Base-by-base conservation (phyloP, 2,888 invertebrate species). In the Apeira syringaria region DNA sequence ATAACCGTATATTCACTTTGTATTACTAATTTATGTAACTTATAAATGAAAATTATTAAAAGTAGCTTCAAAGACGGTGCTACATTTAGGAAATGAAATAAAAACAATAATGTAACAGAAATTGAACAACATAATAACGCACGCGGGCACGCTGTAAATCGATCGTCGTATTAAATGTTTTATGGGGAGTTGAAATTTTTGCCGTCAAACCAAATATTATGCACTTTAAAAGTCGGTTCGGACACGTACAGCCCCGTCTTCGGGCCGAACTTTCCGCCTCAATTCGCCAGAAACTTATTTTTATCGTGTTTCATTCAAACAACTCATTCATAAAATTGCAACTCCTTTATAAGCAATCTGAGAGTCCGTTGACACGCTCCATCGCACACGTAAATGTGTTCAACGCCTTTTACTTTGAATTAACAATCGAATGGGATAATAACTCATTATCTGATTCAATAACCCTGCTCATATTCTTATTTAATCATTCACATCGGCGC, bases 311-410 rank as follows among this genome's bases (percentile, higher is more conserved):
- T 79, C 83, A 84, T 88, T 86, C 80, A 83, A 87, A 80, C 79
- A 83, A 80, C 72, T 85, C 86, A 87, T 88, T 87, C 87, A 87
- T 85, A 85, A 86, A 87, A 88, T 86, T 86, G 82, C 77, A 76
- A 77, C 74, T 78, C 73, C 71, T 73, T 77, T 60, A 68, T 68
- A 66, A 68, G 76, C 73, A 81, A 80, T 73, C 69, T 64, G 79
- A 83, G 76, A 73, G 61, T 66, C 46, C 40, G 64, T 55, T 69
- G 81, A 61, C 61, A 76, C 80, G 76, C 78, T 74, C 62, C 70
- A 78, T 66, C 66, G 74, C 64, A 53, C 59, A 59, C 72, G 72
- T 65, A 72, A 78, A 80, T 75, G 66, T 68, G 69, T 53, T 39
- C 55, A 52, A 53, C 52, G 45, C 54, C 54, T 58, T 66, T 59